Percentiles rank a stretch among this genome's conserved stretches.
Conservation (phyloP, 2,888 invertebrate genomes). For the Blastobasis adustella region DNA sequence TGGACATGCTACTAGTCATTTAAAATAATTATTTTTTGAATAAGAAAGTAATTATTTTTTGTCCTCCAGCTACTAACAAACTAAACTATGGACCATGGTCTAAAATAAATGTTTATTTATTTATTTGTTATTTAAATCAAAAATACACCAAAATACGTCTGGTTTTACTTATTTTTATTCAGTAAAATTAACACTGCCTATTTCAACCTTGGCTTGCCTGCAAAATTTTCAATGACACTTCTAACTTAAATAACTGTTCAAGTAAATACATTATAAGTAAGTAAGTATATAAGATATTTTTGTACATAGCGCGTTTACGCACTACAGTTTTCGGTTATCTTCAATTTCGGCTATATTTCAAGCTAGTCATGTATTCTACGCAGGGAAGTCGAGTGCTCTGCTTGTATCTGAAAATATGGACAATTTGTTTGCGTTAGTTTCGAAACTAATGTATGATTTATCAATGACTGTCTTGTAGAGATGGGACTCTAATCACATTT, state of each 20-base stretch:
- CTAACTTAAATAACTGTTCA: slow-evolving; percentile 6
- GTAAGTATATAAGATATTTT: slow-evolving; percentile 1
- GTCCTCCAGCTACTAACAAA: too few relatives aligned
- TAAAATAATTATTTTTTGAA: too few relatives aligned
- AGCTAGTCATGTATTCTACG: neutral
- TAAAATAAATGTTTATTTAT: too few relatives aligned
- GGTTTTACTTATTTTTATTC: slow-evolving; percentile 62
- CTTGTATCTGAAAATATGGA: neutral
- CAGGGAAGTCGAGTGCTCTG: neutral
- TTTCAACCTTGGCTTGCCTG: slow-evolving; percentile 28
- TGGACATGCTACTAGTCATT: too few relatives aligned
- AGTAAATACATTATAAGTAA: slow-evolving; percentile 1
- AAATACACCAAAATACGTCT: neutral
- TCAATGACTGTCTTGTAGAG: too few relatives aligned
- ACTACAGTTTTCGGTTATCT: neutral
- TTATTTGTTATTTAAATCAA: neutral
- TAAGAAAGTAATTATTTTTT: too few relatives aligned
- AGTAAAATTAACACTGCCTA: slow-evolving; percentile 15
- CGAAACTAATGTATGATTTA: too few relatives aligned
- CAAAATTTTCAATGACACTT: slow-evolving; percentile 56
- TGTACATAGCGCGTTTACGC: neutral
- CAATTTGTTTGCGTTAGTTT: neutral
- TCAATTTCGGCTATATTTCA: neutral
- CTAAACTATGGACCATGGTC: too few relatives aligned
- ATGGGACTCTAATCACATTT: too few relatives aligned